A percentile compares a stretch with the other conserved stretches of the same genome.
These are phyloP conservation scores for Gisinianus flammeolus DNA, from an alignment of 2,888 invertebrate genomes.

Conservation along the genomic window DNA sequence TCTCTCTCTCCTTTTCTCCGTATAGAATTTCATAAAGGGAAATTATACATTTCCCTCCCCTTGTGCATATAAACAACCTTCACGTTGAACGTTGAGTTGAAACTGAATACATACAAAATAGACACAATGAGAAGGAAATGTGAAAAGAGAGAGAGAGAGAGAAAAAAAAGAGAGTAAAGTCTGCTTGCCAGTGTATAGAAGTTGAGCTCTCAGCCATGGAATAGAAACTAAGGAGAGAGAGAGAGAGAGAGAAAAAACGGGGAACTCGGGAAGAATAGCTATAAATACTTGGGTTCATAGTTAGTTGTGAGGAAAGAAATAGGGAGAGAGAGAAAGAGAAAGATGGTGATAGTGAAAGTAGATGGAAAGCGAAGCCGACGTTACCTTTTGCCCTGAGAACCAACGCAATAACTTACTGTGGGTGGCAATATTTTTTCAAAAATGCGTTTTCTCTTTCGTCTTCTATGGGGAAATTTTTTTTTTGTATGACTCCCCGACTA, in stretches of 20 bases:
- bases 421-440: conserved; percentile 44
- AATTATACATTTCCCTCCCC: neutral
- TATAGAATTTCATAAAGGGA: neutral
- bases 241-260: neutral
- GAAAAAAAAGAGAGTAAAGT: conserved; percentile 11
- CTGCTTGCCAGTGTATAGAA: neutral
- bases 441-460: conserved; percentile 24
- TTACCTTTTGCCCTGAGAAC: conserved; percentile 34
- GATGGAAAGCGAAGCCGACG: conserved; percentile 19
- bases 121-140: neutral
- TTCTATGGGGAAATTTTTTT: neutral
- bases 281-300: conserved; percentile 19
- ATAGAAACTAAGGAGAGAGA: neutral
- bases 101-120: neutral
- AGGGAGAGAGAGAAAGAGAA: neutral
- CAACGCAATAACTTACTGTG: conserved; percentile 39
- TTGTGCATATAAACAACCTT: neutral
- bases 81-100: neutral
- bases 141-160: neutral
- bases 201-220: conserved; percentile 14
- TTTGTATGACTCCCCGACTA: neutral
- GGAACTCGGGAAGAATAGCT: neutral
- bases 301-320: conserved; percentile 2
- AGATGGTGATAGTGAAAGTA: conserved; percentile 20
- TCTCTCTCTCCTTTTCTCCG: neutral